Evolutionary conservation across 2,113 vertebrate species (phyloP), one percentile per base, ranked within the genome.

Genomic region (Coptodon bakossiorum): DNA sequence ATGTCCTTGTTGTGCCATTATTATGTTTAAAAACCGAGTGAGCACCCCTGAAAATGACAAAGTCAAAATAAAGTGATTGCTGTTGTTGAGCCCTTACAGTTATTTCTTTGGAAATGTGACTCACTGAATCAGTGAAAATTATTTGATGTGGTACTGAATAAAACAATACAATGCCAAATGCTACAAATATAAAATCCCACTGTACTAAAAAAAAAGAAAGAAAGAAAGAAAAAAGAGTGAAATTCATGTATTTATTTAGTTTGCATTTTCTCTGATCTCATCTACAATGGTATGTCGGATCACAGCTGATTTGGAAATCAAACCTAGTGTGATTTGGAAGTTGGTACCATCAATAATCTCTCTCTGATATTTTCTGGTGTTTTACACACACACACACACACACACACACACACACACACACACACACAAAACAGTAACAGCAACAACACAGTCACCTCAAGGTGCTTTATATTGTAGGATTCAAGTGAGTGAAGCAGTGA

Each of bases 231-330:
- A 36, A 63, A 63, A 36, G 6, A 5, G 4, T 38, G 61, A 36
- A 68, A 68, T 68, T 22, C 1, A 22, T 40, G 10, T 5, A 45
- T 73, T 73, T 16, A 16, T 1, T 45, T 73, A 73, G 11, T 40
- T 13, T 40, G 34, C 0, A 68, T 13, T 40, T 68, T 68, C 34
- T 0, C 63, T 68, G 63, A 68, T 13, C 6, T 68, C 34, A 40
- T 1, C 34, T 40, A 31, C 34, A 68, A 22, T n/a, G 0, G 31
- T 36, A 14, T 40, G 36, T 68, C 0, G 0, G 19, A 22, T 40
- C 63, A 40, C 19, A 22, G 36, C 19, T 40, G 19, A 68, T 8
- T 8, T 68, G 34, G 63, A 40, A 40, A 40, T 38, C 63, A 68
- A 68, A 40, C 34, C 19, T 3, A 22, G 34, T 68, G 19, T 22